Base-by-base conservation (phyloP, 2,888 invertebrate species). In the Lycophotia porphyrea region DNA sequence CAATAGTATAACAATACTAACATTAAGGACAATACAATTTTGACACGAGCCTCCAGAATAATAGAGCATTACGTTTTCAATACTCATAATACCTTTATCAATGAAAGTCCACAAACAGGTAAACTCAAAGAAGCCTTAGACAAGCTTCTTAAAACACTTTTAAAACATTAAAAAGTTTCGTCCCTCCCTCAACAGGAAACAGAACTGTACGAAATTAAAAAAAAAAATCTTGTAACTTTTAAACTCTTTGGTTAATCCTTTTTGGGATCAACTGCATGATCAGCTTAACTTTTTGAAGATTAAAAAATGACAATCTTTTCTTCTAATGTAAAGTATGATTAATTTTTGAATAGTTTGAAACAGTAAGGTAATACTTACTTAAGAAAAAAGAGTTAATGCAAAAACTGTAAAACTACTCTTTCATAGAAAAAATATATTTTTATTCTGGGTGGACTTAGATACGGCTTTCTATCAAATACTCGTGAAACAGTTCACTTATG, bases 161-260 rank as follows among this genome's bases (percentile, higher is more conserved):
- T 61, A 60, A 84, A 86, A 74, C 67, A 61, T 71, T 39, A 44
- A 71, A 74, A 80, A 77, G 67, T 74, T 76, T 82, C 70, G 61
- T 76, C 52, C 63, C 63, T 77, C 63, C 67, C 63, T 64, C 64
- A 76, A 74, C 65, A 71, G 80, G 65, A 73, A 52, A 71, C 9
- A 71, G 58, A 78, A 84, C 81, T 82, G 82, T 73, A 52, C 31
- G 61, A 78, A 74, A 74, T 80, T 76, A 81, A 85, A 88, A 87
- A 83, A 75, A 65, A 72, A 47, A 75, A 69, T 78, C 74, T 61
- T 11, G 11, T 34, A 61, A 71, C 67, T 70, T 70, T 52, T 27
- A 47, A 79, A 80, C 36, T 61, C 39, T 68, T 77, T 66, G 42
- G 47, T 55, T 73, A 77, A 71, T 70, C 73, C 68, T 75, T 84